Evolutionary conservation across 2,888 invertebrate genomes (phyloP).

Genomic region (Chymomyza procnemis): DNA sequence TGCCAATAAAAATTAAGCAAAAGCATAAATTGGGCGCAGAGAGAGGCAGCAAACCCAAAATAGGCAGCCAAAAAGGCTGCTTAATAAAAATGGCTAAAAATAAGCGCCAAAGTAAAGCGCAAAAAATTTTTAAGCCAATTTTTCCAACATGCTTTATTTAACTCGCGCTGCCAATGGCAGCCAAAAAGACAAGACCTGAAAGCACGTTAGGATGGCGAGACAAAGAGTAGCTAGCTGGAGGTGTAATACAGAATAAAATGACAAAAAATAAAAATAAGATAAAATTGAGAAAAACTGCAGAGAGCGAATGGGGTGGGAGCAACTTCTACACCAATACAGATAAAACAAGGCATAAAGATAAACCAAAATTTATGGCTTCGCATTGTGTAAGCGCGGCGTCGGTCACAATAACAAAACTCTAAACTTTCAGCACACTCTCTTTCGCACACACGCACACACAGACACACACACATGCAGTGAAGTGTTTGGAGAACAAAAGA

Average conservation of each 20-base stretch:
- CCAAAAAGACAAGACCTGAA: not conserved
- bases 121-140: constrained; percentile 50
- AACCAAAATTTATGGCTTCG: constrained; percentile 45
- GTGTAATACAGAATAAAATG: constrained; percentile 26
- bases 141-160: constrained; percentile 50
- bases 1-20: constrained; percentile 48
- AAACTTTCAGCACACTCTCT: constrained; percentile 4
- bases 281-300: constrained; percentile 28
- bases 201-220: not conserved
- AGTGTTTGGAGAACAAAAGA: not conserved
- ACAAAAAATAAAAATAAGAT: constrained; percentile 38
- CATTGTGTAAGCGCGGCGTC: not conserved
- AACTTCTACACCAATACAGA: constrained; percentile 20
- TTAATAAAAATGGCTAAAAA: not conserved
- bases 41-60: not conserved
- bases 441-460: constrained; percentile 1
- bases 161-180: constrained; percentile 31
- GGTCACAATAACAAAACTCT: constrained; percentile 4
- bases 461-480: not conserved
- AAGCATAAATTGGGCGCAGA: not conserved
- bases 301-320: constrained; percentile 2
- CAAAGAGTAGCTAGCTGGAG: constrained; percentile 4
- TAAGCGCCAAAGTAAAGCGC: constrained; percentile 14
- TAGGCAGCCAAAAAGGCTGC: not conserved
- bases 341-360: constrained; percentile 61